These are phyloP conservation scores for Drosophila pectinifera DNA, from an alignment of 1,140 invertebrate genomes.

Conservation along the genomic window DNA sequence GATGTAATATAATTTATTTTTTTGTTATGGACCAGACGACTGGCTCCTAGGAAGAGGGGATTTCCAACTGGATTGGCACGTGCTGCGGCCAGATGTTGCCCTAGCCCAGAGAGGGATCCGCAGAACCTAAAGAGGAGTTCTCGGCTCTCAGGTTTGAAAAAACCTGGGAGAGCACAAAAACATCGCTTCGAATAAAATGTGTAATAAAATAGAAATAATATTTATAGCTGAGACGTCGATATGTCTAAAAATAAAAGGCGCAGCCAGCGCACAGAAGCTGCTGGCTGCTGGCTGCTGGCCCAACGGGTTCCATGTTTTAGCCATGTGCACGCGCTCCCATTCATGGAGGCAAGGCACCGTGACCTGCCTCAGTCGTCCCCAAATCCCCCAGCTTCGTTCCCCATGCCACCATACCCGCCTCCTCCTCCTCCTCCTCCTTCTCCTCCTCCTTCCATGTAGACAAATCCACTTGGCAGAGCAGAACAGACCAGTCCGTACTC, in stretches of 20 bases:
- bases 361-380: conserved; percentile 57
- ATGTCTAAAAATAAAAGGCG: conserved; percentile 75
- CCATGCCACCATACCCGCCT: neutral
- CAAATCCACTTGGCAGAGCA: conserved; percentile 59
- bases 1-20: conserved; percentile 51
- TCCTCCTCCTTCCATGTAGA: conserved; percentile 40
- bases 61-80: conserved; percentile 58
- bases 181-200: conserved; percentile 77
- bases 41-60: conserved; percentile 4
- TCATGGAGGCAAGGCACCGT: conserved; percentile 66
- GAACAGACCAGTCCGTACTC: conserved; percentile 14
- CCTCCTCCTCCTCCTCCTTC: neutral
- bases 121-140: neutral
- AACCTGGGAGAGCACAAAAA: conserved; percentile 48
- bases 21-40: conserved; percentile 28
- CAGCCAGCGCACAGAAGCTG: conserved; percentile 32
- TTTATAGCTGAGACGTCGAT: conserved; percentile 82
- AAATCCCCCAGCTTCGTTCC: neutral
- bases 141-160: conserved; percentile 1
- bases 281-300: conserved; percentile 1
- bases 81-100: conserved; percentile 58
- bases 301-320: conserved; percentile 28
- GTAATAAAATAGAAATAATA: conserved; percentile 84
- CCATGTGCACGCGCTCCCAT: conserved; percentile 75
- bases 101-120: conserved; percentile 12